These are phyloP conservation scores for Tachysurus fulvidraco DNA, from an alignment of 2,113 vertebrate genomes.

Conservation along the genomic window DNA sequence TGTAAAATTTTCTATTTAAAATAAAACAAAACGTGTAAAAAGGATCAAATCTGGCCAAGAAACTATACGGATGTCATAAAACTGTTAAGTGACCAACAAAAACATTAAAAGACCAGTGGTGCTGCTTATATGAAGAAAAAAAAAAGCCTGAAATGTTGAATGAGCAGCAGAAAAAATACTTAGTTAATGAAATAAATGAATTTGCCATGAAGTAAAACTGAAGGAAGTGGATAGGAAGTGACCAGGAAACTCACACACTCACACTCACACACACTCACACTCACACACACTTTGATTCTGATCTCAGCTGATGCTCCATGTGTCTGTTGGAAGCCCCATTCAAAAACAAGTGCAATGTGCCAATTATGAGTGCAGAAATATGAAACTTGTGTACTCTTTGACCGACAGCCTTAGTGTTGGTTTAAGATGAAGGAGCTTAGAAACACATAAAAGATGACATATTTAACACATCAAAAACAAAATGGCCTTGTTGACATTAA, in stretches of 20 bases:
- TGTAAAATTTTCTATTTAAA: neutral
- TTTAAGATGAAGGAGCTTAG: slow-evolving; percentile 28
- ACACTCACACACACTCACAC: neutral
- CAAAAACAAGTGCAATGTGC: slow-evolving; percentile 5
- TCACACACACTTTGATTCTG: slow-evolving; percentile 12
- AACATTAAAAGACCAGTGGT: neutral
- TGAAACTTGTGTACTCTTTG: slow-evolving; percentile 31
- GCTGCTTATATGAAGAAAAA: neutral
- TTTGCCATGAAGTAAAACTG: neutral
- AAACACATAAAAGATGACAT: slow-evolving; percentile 41
- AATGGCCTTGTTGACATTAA: slow-evolving; percentile 16
- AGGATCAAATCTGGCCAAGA: neutral
- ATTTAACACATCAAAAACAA: slow-evolving; percentile 40
- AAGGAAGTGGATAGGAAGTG: neutral
- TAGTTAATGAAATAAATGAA: neutral
- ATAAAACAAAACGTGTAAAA: neutral
- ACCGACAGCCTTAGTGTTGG: slow-evolving; percentile 10
- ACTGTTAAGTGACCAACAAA: neutral
- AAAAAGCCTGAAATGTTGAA: neutral
- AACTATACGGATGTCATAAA: neutral
- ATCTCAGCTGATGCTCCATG: slow-evolving; percentile 16
- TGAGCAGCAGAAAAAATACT: neutral
- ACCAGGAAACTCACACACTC: neutral
- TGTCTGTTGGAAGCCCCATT: slow-evolving; percentile 1
- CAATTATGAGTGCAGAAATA: slow-evolving; percentile 20